A percentile compares a stretch with the other conserved stretches of the same genome.
Conservation (phyloP, 23 tunicate species). For the Aplidium turbinatum region DNA sequence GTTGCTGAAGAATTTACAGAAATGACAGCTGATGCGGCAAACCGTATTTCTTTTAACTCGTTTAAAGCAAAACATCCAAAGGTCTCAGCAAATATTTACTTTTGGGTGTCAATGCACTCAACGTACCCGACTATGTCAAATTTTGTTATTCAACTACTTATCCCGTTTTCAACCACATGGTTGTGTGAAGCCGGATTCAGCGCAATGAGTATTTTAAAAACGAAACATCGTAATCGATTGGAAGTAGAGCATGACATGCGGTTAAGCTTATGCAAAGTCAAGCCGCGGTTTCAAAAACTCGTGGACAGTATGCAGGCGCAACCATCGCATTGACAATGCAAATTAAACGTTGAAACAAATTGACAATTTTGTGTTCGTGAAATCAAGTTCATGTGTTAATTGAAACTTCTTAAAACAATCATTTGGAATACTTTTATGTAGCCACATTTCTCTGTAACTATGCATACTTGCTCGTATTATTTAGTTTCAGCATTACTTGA, state of each 20-base stretch:
- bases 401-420: no score
- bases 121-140: slow-evolving; percentile 5
- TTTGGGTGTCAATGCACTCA: slow-evolving; percentile 27
- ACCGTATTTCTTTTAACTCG: slow-evolving; percentile 29
- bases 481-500: no score
- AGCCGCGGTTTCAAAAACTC: slow-evolving; percentile 27
- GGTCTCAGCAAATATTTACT: slow-evolving; percentile 18
- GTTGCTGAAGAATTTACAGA: slow-evolving; percentile 39
- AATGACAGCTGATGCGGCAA: slow-evolving; percentile 26
- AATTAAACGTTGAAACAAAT: no score
- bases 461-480: no score
- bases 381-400: no score
- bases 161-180: slow-evolving; percentile 35
- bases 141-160: slow-evolving; percentile 28
- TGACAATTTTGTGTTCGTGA: no score
- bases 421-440: no score
- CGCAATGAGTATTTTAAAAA: slow-evolving; percentile 21
- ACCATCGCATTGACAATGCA: slow-evolving; percentile 23
- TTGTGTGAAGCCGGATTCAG: slow-evolving; percentile 25
- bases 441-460: no score
- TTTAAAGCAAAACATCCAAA: slow-evolving; percentile 25
- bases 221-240: slow-evolving; percentile 33
- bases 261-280: slow-evolving; percentile 27
- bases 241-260: slow-evolving; percentile 28
- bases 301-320: slow-evolving; percentile 30